Conservation (phyloP, 2,888 invertebrate genomes). For the Lymantria monacha region DNA sequence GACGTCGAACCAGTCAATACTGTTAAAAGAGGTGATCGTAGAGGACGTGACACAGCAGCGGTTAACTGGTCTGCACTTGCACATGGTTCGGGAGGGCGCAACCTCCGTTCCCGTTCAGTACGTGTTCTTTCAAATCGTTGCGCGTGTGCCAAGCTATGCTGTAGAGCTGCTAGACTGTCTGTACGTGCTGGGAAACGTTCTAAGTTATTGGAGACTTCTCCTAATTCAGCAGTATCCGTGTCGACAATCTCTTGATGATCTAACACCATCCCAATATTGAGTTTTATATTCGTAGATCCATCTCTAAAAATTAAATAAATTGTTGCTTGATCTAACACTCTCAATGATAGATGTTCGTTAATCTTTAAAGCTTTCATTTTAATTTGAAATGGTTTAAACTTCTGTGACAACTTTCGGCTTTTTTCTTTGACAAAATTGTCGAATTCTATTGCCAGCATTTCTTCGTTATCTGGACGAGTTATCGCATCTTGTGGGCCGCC, state of each 20-base stretch:
- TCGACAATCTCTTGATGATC: constrained; percentile 77
- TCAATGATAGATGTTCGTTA: constrained; percentile 69
- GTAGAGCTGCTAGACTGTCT: constrained; percentile 61
- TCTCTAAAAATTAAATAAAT: constrained; percentile 67
- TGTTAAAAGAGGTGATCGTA: constrained; percentile 42
- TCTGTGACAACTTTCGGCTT: constrained; percentile 60
- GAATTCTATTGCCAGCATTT: constrained; percentile 72
- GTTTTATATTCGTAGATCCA: constrained; percentile 61
- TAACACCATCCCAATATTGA: constrained; percentile 74
- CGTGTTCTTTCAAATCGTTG: constrained; percentile 51
- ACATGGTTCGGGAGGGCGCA: constrained; percentile 39
- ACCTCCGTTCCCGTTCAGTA: constrained; percentile 48
- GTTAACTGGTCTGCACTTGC: constrained; percentile 53
- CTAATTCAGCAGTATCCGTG: constrained; percentile 62
- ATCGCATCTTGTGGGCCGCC: constrained; percentile 37
- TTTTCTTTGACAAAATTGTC: constrained; percentile 73
- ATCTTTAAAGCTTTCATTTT: constrained; percentile 74
- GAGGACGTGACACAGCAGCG: constrained; percentile 47
- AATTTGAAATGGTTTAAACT: constrained; percentile 71
- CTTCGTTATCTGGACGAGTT: constrained; percentile 55
- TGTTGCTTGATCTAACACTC: constrained; percentile 66
- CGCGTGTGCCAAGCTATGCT: constrained; percentile 54
- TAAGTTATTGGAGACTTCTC: constrained; percentile 49
- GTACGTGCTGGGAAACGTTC: constrained; percentile 55
- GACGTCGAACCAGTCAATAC: constrained; percentile 22